Evolutionary conservation across 2,113 vertebrate species (phyloP), one percentile per base, ranked within the genome.

Genomic region (Aspidoscelis tigris): DNA sequence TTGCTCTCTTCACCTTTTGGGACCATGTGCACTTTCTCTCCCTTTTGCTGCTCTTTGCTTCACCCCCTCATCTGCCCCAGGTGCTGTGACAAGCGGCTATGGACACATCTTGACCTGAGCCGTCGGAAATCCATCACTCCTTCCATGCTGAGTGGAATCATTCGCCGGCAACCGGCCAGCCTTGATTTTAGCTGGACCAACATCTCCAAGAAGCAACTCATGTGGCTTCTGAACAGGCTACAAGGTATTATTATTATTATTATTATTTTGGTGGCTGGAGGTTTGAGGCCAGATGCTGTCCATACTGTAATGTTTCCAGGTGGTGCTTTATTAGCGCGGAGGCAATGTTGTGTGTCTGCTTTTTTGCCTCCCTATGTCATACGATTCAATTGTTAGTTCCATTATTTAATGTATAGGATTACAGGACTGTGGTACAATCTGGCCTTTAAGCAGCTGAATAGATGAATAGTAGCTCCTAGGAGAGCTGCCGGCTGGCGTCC

Each of bases 171-270:
- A 83, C 97, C 97, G 0, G 94, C 97, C 39, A 96, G 96, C 78
- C 96, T 98, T 41, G 97, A 98, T 95, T 96, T 98, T 81, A 97
- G 97, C 39, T 97, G 95, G 87, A 98, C 98, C 95, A 97, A 97
- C 95, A 97, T 98, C 95, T 98, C 97, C 92, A 98, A 97, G 93
- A 98, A 98, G 58, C 98, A 98, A 92, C 95, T 98, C 11, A 97
- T 98, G 96, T 98, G 97, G 98, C 97, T 98, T 87, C 96, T 98
- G 90, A 98, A 97, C 93, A 96, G 98, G 77, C 90, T 98, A 12
- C 97, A 97, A 94, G 97, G 98, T 98, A 90, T 18, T 21, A n/a
- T n/a, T n/a, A n/a, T n/a, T n/a, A n/a, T 8, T 2, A 0, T 43
- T 8, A 3, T 22, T 9, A 24, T 8, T 5, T 22, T 9, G 10